A percentile compares a stretch with the other conserved stretches of the same genome.
These are phyloP conservation scores for Pipistrellus kuhlii DNA, from an alignment of 2,797 vertebrate genomes.

Conservation along the genomic window DNA sequence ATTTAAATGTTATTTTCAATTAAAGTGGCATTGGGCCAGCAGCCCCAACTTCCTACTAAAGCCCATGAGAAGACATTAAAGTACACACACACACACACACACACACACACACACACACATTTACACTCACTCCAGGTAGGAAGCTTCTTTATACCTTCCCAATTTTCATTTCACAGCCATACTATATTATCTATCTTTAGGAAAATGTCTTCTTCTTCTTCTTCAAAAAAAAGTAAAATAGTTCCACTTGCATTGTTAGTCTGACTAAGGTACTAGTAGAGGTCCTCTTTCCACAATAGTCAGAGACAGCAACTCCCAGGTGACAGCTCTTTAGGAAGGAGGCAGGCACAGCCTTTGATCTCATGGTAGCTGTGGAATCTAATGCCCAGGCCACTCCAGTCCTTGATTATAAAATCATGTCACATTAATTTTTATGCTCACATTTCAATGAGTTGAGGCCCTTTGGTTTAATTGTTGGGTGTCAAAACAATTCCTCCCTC, in stretches of 20 bases:
- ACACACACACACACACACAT: neutral
- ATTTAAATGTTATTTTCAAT: constrained; percentile 53
- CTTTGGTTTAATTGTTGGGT: neutral
- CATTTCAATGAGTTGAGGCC: neutral
- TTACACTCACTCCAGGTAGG: neutral
- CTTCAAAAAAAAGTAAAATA: neutral
- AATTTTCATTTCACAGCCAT: neutral
- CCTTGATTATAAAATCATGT: neutral
- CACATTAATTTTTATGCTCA: neutral
- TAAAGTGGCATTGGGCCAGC: constrained; percentile 23
- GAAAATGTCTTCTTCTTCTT: neutral
- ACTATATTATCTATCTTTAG: neutral
- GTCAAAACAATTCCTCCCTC: neutral
- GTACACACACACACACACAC: neutral
- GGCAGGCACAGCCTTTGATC: no score
- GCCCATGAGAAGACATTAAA: neutral
- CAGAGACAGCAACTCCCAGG: neutral
- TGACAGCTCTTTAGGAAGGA: neutral
- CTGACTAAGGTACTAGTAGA: neutral
- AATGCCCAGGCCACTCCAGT: neutral
- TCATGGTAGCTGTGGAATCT: neutral
- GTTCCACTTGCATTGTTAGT: neutral
- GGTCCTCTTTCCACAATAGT: neutral
- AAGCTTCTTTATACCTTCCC: neutral
- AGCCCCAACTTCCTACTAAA: constrained; percentile 16